Percentiles rank a stretch among this genome's conserved stretches.
Conservation (phyloP, 2,113 vertebrate species). For the Phocoena phocoena region DNA sequence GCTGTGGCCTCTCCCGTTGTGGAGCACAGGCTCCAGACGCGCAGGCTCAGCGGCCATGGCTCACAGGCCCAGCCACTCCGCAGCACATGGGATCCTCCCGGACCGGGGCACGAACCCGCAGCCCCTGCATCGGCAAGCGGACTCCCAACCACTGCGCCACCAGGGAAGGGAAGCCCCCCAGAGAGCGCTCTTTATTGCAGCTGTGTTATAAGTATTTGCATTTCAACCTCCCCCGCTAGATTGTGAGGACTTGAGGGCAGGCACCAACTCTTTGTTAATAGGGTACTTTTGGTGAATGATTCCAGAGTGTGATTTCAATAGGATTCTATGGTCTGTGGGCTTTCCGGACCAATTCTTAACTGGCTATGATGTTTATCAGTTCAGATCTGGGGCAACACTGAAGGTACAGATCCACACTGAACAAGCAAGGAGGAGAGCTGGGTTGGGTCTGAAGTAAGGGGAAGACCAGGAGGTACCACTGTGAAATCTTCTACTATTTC, state of each 20-base stretch:
- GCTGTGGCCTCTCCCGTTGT: no score
- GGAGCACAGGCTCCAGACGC: no score
- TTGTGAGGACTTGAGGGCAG: not conserved
- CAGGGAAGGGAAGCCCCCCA: no score
- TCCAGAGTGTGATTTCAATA: not conserved
- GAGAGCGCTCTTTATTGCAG: not conserved
- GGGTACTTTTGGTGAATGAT: not conserved
- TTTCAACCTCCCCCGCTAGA: not conserved
- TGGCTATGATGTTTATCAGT: no score
- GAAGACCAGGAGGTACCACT: not conserved
- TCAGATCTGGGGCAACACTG: not conserved
- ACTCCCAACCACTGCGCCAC: no score
- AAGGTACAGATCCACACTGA: not conserved
- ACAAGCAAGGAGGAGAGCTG: not conserved
- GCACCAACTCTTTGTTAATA: not conserved
- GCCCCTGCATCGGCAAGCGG: no score
- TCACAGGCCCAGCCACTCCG: no score
- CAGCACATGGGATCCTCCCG: no score
- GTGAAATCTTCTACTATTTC: not conserved
- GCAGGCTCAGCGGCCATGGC: no score
- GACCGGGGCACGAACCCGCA: no score
- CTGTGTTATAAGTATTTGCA: not conserved
- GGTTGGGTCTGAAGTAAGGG: not conserved
- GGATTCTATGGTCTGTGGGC: not conserved
- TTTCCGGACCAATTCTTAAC: not conserved